Evolutionary conservation across 2,113 vertebrate genomes (phyloP).

Genomic region (Anthoscopus minutus): DNA sequence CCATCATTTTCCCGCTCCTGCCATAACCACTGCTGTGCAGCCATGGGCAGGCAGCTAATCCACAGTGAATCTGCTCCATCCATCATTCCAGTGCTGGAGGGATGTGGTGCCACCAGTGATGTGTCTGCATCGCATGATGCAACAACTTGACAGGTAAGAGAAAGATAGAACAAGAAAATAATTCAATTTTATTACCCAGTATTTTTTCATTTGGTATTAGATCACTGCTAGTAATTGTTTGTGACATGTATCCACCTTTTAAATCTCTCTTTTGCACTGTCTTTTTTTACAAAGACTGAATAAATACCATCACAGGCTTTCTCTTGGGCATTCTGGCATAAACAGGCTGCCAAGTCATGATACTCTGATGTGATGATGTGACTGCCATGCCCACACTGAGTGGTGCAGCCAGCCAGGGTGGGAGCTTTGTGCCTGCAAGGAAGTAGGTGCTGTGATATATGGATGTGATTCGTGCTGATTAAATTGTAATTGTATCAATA

Average conservation of each 20-base stretch:
- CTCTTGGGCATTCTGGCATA: neutral
- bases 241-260: neutral
- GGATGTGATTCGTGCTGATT: no score
- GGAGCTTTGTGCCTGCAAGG: neutral
- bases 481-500: no score
- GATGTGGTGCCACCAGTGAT: fast-evolving
- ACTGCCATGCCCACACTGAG: no score
- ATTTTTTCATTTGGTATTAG: neutral
- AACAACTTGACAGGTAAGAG: neutral
- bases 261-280: neutral
- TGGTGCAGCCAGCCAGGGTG: fast-evolving
- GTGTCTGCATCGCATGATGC: fast-evolving
- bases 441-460: no score
- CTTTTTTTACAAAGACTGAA: neutral
- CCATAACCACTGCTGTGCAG: neutral
- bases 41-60: neutral
- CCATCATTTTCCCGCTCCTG: neutral
- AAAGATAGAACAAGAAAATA: neutral
- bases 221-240: neutral
- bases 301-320: neutral
- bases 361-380: neutral
- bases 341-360: neutral
- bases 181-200: neutral
- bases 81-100: neutral
- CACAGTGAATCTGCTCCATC: neutral